Base-by-base conservation (phyloP, 1,140 invertebrate species). In the Zaprionus gabonicus region DNA sequence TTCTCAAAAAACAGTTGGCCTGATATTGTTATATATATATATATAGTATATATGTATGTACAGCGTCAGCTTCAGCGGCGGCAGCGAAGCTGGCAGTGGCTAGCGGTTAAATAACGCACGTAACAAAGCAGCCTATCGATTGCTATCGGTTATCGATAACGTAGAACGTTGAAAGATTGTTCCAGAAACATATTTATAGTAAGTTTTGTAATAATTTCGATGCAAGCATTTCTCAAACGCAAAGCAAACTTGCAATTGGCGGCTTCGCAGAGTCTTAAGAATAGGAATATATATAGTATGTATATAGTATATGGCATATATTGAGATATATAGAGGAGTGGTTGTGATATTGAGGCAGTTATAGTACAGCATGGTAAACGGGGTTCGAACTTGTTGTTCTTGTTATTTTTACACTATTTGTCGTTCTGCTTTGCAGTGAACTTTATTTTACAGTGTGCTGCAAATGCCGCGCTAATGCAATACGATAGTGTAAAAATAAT, bases 381-480 rank as follows among this genome's bases (percentile, higher is more conserved):
- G 6, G 9, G 25, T 17, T 46, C 41, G 41, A 46, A n/a, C 68
- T 63, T 68, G 66, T 56, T 63, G 6, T 46, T 17, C 13, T 46
- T 68, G 59, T 85, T 85, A 72, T 85, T 85, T 80, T 78, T 85
- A 85, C 78, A 85, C 82, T 85, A 85, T 85, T 68, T 73, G n/a
- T 81, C 63, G 79, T 68, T 64, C 71, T 79, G 82, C 76, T 80
- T 72, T 65, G 56, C 63, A 67, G 68, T 79, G 68, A 57, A 63
- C 41, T 66, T 53, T 80, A 62, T 76, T 34, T 85, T 84, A 84
- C 81, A 84, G 36, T 78, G 81, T 84, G 81, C 74, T 58, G 66
- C 56, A 51, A 65, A 68, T 71, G 79, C 75, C 82, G 75, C 68
- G 68, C 73, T 71, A 71, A 74, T 74, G 71, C 34, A 56, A 62